Conservation (phyloP, 2,888 invertebrate genomes). For the Microchrysa polita region DNA sequence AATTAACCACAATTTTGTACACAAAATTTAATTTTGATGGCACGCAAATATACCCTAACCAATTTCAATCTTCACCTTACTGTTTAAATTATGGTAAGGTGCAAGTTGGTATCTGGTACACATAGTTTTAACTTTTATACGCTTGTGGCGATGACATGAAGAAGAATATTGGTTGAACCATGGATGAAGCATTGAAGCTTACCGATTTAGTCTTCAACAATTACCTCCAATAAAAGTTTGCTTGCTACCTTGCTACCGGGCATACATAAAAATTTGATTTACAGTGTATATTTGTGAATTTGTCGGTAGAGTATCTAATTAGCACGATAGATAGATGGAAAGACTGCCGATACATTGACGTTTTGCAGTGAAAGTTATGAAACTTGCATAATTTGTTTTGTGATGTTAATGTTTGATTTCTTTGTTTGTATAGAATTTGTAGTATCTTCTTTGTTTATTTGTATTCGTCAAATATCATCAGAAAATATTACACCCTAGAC, state of each 20-base stretch:
- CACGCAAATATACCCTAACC: conserved; percentile 32
- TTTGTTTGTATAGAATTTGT: too few species aligned
- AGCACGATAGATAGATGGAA: not conserved
- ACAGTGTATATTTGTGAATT: conserved; percentile 1
- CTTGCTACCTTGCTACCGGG: conserved; percentile 1
- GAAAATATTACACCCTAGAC: too few species aligned
- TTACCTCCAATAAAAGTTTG: conserved; percentile 30
- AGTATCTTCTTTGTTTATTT: too few species aligned
- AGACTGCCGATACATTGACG: too few species aligned
- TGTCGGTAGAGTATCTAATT: conserved; percentile 9
- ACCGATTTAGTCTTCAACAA: not conserved
- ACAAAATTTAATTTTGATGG: conserved; percentile 14
- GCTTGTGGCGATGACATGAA: not conserved
- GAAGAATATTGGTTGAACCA: conserved; percentile 11
- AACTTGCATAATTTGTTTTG: conserved; percentile 19
- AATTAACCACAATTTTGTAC: conserved; percentile 4
- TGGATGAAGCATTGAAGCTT: not conserved
- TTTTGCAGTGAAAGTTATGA: conserved; percentile 17
- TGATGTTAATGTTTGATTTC: not conserved
- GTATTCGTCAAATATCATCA: too few species aligned
- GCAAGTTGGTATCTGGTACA: too few species aligned
- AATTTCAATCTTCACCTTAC: not conserved
- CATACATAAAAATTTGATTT: conserved; percentile 19
- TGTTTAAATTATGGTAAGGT: not conserved
- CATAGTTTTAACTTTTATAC: too few species aligned